Conservation (phyloP, 2,888 invertebrate species). For the Sphaeridia pumilis region DNA sequence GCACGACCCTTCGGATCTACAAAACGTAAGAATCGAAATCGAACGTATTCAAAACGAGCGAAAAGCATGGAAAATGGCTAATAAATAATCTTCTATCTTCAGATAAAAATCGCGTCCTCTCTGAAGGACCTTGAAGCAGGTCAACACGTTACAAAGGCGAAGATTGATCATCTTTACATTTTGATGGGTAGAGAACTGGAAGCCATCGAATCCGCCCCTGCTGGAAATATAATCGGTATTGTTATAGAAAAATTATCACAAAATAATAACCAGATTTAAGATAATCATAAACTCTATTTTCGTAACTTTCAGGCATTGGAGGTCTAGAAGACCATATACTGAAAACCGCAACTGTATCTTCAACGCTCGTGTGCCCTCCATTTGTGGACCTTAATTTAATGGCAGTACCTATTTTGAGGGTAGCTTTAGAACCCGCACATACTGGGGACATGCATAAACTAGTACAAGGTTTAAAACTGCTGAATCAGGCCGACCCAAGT, state of each 20-base stretch:
- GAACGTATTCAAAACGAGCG: too few species aligned
- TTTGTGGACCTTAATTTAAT: slow-evolving; percentile 68
- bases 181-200: slow-evolving; percentile 89
- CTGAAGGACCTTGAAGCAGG: slow-evolving; percentile 51
- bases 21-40: background rate
- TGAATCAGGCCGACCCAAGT: slow-evolving; percentile 91
- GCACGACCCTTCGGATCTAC: slow-evolving; percentile 57
- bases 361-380: slow-evolving; percentile 67
- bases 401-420: slow-evolving; percentile 79
- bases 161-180: slow-evolving; percentile 66
- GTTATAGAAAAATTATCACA: too few species aligned
- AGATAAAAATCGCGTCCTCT: slow-evolving; percentile 41
- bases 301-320: slow-evolving; percentile 66
- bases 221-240: slow-evolving; percentile 77
- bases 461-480: slow-evolving; percentile 56
- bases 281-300: too few species aligned
- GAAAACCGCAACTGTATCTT: slow-evolving; percentile 81
- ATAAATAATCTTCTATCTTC: too few species aligned
- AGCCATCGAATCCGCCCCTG: slow-evolving; percentile 61
- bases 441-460: slow-evolving; percentile 59
- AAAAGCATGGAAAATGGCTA: too few species aligned
- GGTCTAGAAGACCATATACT: slow-evolving; percentile 71
- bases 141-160: slow-evolving; percentile 53
- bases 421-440: slow-evolving; percentile 79
- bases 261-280: too few species aligned